Base-by-base conservation (phyloP, 2,113 vertebrate species). In the Ranitomeya variabilis region DNA sequence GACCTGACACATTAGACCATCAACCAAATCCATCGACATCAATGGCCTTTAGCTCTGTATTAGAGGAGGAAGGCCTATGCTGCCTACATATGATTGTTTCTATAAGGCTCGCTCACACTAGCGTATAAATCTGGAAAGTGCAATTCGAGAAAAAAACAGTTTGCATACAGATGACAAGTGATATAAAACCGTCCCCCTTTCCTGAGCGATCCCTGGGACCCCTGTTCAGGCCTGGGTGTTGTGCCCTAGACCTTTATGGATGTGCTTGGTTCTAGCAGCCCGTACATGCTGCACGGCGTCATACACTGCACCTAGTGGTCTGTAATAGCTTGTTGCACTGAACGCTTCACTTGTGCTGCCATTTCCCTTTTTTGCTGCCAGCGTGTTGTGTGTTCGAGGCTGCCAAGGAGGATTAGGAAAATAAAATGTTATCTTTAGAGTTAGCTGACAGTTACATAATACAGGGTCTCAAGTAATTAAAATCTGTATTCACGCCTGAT, bases 351-450 rank as follows among this genome's bases (percentile, higher is more conserved):
- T 59, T 23, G 2, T 60, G 79, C 23, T 54, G 6, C 23, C 52
- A 26, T 80, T 69, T 37, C 7, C 19, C 45, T 69, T 51, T 69
- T 14, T 69, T 69, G 62, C 81, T 69, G 31, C 45, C 21, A 69
- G 62, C 81, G 16, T 1, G 51, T 54, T 82, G 80, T 83, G 81
- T 83, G 81, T 83, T 67, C 62, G 66, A 10, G 62, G 37, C 60
- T 52, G 81, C 51, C 81, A 52, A 60, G 37, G 21, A 62, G 51
- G 45, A 83, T 83, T 83, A 83, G 23, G 19, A 83, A 69, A 64
- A 83, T 83, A n/a, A 83, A 67, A 54, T 69, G 21, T 55, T 83
- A 83, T 83, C 64, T 54, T 14, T 54, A 83, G 81, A 69, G 26
- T 8, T 54, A 69, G 21, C 37, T 69, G 81, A 14, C 21, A 26